phyloP scores from a whole-genome alignment of 2,888 invertebrate genomes.

The Abrostola triplasia region DNA sequence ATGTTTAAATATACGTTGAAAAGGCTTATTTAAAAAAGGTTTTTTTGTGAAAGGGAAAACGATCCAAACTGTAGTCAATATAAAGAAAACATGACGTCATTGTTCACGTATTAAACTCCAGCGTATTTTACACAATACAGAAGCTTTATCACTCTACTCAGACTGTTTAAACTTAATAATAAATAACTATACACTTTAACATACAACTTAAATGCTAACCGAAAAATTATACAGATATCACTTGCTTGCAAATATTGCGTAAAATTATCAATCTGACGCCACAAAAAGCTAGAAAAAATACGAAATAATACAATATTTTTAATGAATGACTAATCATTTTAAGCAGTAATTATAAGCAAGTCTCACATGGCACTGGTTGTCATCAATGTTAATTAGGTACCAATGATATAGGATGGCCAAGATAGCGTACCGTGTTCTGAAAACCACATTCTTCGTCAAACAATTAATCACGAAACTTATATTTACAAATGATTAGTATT shows the following conservation, averaged over 20 bases:
- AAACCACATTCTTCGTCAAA: neutral
- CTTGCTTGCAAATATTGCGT: constrained; percentile 22
- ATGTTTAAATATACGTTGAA: no score
- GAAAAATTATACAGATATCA: constrained; percentile 44
- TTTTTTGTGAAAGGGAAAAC: neutral
- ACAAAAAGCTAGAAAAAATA: neutral
- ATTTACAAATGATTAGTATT: constrained; percentile 4
- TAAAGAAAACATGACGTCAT: constrained; percentile 15
- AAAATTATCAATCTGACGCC: constrained; percentile 4
- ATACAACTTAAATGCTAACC: constrained; percentile 60
- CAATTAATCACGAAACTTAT: neutral
- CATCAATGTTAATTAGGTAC: constrained; percentile 18
- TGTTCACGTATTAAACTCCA: constrained; percentile 52
- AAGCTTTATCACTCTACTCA: constrained; percentile 52
- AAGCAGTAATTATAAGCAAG: constrained; percentile 24
- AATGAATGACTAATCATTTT: neutral
- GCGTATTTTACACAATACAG: constrained; percentile 43
- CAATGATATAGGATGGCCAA: no score
- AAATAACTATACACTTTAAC: constrained; percentile 71
- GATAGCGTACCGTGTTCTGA: neutral
- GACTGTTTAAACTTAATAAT: constrained; percentile 72
- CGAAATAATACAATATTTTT: neutral
- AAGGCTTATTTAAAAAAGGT: neutral
- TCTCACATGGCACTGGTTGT: constrained; percentile 41
- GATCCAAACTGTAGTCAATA: neutral